A percentile compares a stretch with the other conserved stretches of the same genome.
These are phyloP conservation scores for Pipistrellus pygmaeus DNA, from an alignment of 2,797 vertebrate genomes.

Conservation along the genomic window DNA sequence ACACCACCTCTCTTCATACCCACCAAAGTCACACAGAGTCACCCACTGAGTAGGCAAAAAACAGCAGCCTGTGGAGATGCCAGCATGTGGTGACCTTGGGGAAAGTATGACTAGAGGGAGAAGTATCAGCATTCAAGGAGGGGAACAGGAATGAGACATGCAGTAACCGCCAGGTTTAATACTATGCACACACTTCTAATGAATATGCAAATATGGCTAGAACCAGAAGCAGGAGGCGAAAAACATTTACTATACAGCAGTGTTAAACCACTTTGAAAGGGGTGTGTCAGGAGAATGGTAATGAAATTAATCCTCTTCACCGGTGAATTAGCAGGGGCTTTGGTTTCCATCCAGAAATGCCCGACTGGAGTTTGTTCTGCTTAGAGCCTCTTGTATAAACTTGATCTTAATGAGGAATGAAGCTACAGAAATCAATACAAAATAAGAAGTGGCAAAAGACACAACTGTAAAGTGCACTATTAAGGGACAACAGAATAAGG, in stretches of 20 bases:
- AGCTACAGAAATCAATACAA: conserved; percentile 54
- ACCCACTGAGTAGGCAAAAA: not conserved
- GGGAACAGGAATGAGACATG: not conserved
- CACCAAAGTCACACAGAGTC: not conserved
- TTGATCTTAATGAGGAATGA: conserved; percentile 73
- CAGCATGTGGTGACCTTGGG: conserved; percentile 59
- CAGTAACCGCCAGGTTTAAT: not conserved
- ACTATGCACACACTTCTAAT: conserved; percentile 63
- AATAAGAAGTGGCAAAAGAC: conserved; percentile 53
- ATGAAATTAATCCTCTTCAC: conserved; percentile 82
- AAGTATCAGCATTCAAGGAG: conserved; percentile 53
- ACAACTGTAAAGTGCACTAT: not conserved
- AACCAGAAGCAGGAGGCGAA: conserved; percentile 57
- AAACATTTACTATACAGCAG: conserved; percentile 63
- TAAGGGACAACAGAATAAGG: not conserved
- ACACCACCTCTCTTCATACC: too few relatives aligned
- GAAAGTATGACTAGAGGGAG: conserved; percentile 20
- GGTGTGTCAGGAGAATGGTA: conserved; percentile 76
- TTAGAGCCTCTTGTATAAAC: conserved; percentile 70
- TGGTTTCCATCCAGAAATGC: conserved; percentile 71
- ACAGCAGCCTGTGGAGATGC: not conserved
- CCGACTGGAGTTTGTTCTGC: conserved; percentile 71
- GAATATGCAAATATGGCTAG: conserved; percentile 76
- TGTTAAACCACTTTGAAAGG: conserved; percentile 77
- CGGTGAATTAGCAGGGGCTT: conserved; percentile 76